These are phyloP conservation scores for Acleris cristana DNA, from an alignment of 2,888 invertebrate genomes.

Conservation along the genomic window DNA sequence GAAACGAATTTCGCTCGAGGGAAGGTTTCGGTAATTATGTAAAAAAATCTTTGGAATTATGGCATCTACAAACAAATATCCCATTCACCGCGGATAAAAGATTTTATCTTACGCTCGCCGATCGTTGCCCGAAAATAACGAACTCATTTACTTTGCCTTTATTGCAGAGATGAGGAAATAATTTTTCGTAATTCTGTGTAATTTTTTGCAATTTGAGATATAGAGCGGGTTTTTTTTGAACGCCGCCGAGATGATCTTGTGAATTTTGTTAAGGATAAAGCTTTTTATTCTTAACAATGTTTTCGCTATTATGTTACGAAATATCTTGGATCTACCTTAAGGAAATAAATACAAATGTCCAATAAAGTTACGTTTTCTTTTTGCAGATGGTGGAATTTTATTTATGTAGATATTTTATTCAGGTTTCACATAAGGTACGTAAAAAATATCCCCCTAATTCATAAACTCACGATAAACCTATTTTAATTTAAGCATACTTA, in stretches of 20 bases:
- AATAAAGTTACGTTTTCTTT: too few relatives aligned
- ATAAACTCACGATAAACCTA: too few relatives aligned
- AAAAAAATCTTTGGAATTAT: conserved; percentile 67
- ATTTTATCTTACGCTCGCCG: conserved; percentile 62
- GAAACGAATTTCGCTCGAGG: conserved; percentile 50
- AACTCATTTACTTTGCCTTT: conserved; percentile 60
- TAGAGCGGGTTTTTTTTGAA: conserved; percentile 12
- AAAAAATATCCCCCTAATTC: too few relatives aligned
- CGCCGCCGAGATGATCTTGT: neutral
- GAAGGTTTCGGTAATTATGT: conserved; percentile 68
- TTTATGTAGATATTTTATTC: too few relatives aligned
- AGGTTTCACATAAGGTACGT: too few relatives aligned
- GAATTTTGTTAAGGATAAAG: neutral
- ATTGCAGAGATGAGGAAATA: conserved; percentile 51
- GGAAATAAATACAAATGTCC: too few relatives aligned
- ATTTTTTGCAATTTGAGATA: conserved; percentile 39
- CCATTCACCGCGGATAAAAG: conserved; percentile 70
- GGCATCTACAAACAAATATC: conserved; percentile 70
- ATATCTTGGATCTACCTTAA: too few relatives aligned
- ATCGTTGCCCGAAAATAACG: conserved; percentile 72
- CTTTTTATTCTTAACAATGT: neutral
- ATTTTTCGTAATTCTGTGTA: conserved; percentile 47
- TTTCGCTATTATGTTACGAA: neutral
- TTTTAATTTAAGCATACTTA: too few relatives aligned
- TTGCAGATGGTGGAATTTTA: too few relatives aligned